Evolutionary conservation across 2,113 vertebrate species (phyloP).

Genomic region (Meriones unguiculatus): DNA sequence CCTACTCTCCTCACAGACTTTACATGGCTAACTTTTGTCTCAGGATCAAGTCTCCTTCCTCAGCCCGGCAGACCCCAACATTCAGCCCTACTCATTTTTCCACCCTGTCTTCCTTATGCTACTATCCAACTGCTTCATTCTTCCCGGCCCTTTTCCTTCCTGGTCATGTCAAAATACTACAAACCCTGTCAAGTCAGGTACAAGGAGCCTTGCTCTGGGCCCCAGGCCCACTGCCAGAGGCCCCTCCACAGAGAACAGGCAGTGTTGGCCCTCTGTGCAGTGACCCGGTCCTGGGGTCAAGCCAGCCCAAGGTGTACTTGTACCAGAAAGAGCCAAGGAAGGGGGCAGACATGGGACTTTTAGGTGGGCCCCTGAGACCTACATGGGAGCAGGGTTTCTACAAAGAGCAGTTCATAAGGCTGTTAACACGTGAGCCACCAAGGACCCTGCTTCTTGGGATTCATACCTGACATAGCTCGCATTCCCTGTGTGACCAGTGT

Average conservation of each 20-base stretch:
- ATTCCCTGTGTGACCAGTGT: not conserved
- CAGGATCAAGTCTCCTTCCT: not conserved
- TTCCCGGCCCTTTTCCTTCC: not conserved
- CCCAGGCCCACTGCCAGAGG: not conserved
- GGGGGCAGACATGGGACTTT: not conserved
- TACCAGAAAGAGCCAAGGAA: not conserved
- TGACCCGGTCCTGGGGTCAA: not conserved
- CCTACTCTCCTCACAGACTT: not conserved
- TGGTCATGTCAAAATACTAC: not conserved
- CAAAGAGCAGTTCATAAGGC: not conserved
- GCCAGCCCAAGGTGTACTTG: not conserved
- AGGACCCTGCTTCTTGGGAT: not conserved
- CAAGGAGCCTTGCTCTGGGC: not conserved
- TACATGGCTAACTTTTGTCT: not conserved
- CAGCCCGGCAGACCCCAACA: not conserved
- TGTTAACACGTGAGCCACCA: not conserved
- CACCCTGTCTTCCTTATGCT: not conserved
- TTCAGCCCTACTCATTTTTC: not conserved
- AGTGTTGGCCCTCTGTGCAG: too few species aligned
- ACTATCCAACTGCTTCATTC: not conserved
- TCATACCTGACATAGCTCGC: not conserved
- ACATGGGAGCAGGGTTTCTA: not conserved
- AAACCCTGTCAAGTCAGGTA: not conserved
- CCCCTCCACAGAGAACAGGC: fast-evolving
- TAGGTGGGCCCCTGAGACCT: not conserved